These are phyloP conservation scores for Troilus luridus DNA, from an alignment of 2,888 invertebrate species.

Conservation along the genomic window DNA sequence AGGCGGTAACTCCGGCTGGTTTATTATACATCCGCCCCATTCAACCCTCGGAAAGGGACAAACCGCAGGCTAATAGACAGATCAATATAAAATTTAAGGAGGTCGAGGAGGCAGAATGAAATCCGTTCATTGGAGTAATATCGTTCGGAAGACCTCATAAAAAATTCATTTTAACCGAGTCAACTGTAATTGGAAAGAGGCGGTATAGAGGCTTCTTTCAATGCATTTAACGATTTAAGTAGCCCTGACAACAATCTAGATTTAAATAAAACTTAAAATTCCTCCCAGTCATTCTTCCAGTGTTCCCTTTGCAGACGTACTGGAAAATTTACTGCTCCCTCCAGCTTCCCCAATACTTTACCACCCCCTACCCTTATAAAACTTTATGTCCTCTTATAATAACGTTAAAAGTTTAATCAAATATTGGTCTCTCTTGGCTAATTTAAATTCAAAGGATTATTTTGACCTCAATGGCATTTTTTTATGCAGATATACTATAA, in stretches of 20 bases:
- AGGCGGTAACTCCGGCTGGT: too few species aligned
- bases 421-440: not conserved
- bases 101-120: not conserved
- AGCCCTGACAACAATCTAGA: not conserved
- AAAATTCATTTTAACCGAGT: conserved; percentile 33
- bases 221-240: conserved; percentile 14
- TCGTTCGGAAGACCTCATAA: not conserved
- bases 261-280: conserved; percentile 34
- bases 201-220: not conserved
- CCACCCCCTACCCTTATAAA: not conserved
- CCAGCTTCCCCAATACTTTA: not conserved
- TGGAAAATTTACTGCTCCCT: not conserved
- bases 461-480: too few species aligned
- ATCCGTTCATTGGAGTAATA: conserved; percentile 11
- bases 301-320: not conserved
- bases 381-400: not conserved
- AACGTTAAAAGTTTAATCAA: not conserved
- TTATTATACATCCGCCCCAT: not conserved
- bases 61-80: not conserved
- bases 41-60: not conserved
- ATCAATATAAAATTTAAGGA: conserved; percentile 36
- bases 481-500: too few species aligned
- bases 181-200: conserved; percentile 45
- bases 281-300: not conserved
- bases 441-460: too few species aligned